Conservation (phyloP, 2,888 invertebrate species). For the Leptinotarsa juncta region DNA sequence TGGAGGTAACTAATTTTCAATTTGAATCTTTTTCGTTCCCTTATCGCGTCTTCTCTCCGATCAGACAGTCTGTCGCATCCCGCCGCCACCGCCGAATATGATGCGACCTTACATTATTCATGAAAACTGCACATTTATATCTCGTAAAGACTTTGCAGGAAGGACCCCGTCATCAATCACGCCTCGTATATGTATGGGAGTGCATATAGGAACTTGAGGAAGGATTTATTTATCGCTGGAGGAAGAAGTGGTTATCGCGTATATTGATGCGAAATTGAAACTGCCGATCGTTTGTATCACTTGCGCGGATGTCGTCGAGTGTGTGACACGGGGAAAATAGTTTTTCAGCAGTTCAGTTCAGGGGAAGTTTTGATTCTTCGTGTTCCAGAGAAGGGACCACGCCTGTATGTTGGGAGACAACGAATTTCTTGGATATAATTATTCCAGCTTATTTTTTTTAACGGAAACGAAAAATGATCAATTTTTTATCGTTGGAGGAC, state of each 20-base stretch:
- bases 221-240: constrained; percentile 15
- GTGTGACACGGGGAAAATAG: neutral
- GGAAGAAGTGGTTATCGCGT: constrained; percentile 15
- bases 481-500: too few species aligned
- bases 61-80: constrained; percentile 59
- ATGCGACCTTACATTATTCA: constrained; percentile 65
- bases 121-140: constrained; percentile 64
- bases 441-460: too few species aligned
- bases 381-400: too few species aligned
- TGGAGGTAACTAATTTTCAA: constrained; percentile 65
- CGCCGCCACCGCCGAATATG: constrained; percentile 27
- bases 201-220: constrained; percentile 26
- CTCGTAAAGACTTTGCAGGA: constrained; percentile 58
- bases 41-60: constrained; percentile 51
- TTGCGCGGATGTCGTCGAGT: constrained; percentile 7
- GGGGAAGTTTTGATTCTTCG: neutral
- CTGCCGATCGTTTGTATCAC: constrained; percentile 15
- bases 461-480: too few species aligned
- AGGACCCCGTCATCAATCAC: constrained; percentile 52
- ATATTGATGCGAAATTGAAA: constrained; percentile 24
- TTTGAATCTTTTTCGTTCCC: constrained; percentile 58
- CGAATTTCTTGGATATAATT: neutral
- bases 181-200: constrained; percentile 12
- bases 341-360: neutral
- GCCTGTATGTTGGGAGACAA: neutral